Conservation (phyloP, 53 echinoderm and acorn worm genomes). For the Mesocentrotus franciscanus region DNA sequence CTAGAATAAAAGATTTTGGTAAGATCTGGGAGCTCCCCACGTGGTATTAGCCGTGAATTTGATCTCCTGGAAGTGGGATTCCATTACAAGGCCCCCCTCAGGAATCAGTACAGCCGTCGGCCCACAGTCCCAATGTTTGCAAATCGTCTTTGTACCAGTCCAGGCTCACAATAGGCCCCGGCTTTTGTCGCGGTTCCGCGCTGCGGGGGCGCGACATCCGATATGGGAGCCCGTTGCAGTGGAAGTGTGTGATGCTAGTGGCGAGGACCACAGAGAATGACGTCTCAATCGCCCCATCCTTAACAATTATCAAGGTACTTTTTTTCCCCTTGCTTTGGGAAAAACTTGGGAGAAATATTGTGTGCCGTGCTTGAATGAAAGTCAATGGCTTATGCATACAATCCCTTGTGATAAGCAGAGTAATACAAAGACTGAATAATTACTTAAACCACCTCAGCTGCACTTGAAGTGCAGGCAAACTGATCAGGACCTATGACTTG, state of each 20-base stretch:
- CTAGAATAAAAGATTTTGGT: slow-evolving; percentile 37
- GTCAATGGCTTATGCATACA: slow-evolving; percentile 65
- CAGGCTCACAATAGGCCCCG: slow-evolving; percentile 36
- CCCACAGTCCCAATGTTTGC: slow-evolving; percentile 65
- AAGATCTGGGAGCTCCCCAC: slow-evolving; percentile 32
- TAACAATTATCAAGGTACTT: slow-evolving; percentile 41
- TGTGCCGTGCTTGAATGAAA: slow-evolving; percentile 29
- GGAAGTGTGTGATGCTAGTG: slow-evolving; percentile 56
- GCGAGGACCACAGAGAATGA: slow-evolving; percentile 42
- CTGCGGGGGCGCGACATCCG: slow-evolving; percentile 64
- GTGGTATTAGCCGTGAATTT: slow-evolving; percentile 46
- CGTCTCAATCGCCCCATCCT: slow-evolving; percentile 62
- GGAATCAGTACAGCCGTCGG: slow-evolving; percentile 66
- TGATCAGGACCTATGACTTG: slow-evolving; percentile 37
- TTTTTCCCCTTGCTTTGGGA: slow-evolving; percentile 13
- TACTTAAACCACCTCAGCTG: slow-evolving; percentile 56
- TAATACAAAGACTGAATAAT: slow-evolving; percentile 39
- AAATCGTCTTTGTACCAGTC: slow-evolving; percentile 72
- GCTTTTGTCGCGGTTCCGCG: slow-evolving; percentile 63
- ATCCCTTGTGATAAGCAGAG: slow-evolving; percentile 24
- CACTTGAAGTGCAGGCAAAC: slow-evolving; percentile 45
- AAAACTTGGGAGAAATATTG: not conserved
- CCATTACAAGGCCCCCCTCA: slow-evolving; percentile 65
- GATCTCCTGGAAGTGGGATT: slow-evolving; percentile 61
- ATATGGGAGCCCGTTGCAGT: slow-evolving; percentile 48